Evolutionary conservation across 2,888 invertebrate species (phyloP), one percentile per base, ranked within the genome.

Genomic region (Apodemia hepburni): DNA sequence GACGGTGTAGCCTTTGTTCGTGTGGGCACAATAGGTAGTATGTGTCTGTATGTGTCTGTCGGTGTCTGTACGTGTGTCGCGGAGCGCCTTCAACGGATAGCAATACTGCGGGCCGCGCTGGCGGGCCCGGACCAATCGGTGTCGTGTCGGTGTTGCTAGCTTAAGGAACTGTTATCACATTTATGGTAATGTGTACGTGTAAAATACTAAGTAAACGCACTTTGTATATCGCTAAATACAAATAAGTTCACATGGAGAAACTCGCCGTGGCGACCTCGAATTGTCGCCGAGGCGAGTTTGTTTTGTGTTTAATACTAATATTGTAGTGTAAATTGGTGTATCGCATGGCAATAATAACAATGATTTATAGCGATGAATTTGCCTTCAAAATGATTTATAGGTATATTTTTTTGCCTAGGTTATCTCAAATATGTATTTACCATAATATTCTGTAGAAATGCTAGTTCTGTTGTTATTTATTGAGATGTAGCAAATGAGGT

Each of bases 121-220:
- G 6, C 33, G 78, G 73, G 70, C 80, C 80, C 84, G 79, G 87
- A 88, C 88, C 88, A 87, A 87, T 88, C 78, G 80, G 84, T 86
- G 88, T 87, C 82, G 86, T 86, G 76, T 85, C 77, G 81, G 81
- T 86, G 87, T 85, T 79, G 82, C 84, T 86, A 84, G 80, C 71
- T 29, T 77, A 75, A 77, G 75, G 76, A 72, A 76, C 73, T 79
- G 74, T 69, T 69, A 69, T 62, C 47, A 59, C 66, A 70, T 66
- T 42, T 60, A 69, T 70, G 63, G 33, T 59, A 58, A 69, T 65
- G 69, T 67, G 69, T 72, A 70, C 72, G 70, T 75, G 72, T 81
- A 79, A 80, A 78, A 80, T 81, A 77, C 73, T 57, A 42, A 75
- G 60, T 76, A 76, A 65, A 58, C 69, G 78, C 80, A 80, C 72